Percentiles rank a stretch among this genome's conserved stretches.
phyloP scores from a whole-genome alignment of 2,888 invertebrate genomes.

The Lamproptera curius region DNA sequence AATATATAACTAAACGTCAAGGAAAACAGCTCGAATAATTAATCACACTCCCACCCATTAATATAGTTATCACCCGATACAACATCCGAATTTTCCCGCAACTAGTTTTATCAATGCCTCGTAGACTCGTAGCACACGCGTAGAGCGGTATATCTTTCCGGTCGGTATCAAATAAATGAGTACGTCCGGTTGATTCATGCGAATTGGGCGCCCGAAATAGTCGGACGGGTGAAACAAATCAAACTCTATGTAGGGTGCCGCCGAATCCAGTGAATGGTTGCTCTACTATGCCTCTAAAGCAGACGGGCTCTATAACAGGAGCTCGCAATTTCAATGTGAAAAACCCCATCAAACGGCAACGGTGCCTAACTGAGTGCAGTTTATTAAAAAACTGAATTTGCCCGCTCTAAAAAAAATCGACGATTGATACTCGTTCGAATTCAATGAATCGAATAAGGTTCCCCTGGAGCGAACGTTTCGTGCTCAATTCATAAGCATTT shows the following conservation, averaged over 20 bases:
- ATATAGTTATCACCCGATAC: slow-evolving; percentile 13
- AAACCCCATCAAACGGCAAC: slow-evolving; percentile 11
- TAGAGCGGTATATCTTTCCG: slow-evolving; percentile 48
- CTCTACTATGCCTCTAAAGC: slow-evolving; percentile 40
- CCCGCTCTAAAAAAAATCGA: slow-evolving; percentile 14
- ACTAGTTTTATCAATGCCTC: slow-evolving; percentile 25
- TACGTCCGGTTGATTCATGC: slow-evolving; percentile 71
- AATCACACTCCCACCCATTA: slow-evolving; percentile 5
- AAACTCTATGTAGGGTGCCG: slow-evolving; percentile 45
- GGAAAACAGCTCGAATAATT: too few relatives aligned
- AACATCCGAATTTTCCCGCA: slow-evolving; percentile 12
- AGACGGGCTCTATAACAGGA: slow-evolving; percentile 26
- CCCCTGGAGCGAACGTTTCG: neutral
- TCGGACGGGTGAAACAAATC: slow-evolving; percentile 68
- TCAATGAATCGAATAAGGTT: neutral
- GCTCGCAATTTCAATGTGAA: slow-evolving; percentile 27
- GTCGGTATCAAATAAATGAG: slow-evolving; percentile 72
- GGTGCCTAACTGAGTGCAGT: slow-evolving; percentile 17
- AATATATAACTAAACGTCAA: too few relatives aligned
- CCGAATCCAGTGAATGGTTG: slow-evolving; percentile 33
- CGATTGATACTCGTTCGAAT: slow-evolving; percentile 4
- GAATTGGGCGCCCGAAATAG: slow-evolving; percentile 67
- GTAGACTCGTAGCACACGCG: slow-evolving; percentile 17
- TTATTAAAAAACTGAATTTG: slow-evolving; percentile 19
- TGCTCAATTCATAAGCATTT: too few relatives aligned